Base-by-base conservation (phyloP, 2,888 invertebrate genomes). In the Phasia obesa region DNA sequence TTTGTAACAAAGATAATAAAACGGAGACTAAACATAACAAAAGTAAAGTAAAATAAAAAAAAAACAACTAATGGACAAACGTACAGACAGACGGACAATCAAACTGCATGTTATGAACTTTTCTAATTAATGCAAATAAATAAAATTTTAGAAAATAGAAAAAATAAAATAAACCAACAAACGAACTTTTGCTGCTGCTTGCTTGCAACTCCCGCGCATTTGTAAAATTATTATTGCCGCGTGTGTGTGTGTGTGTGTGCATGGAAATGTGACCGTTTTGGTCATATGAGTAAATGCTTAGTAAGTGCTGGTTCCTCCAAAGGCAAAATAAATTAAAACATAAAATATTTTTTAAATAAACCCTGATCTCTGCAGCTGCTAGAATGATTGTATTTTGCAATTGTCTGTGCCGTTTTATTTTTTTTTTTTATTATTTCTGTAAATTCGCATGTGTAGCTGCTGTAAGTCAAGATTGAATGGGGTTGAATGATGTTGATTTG, bases 61-160 rank as follows among this genome's bases (percentile, higher is more conserved):
- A n/a, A n/a, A n/a, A n/a, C n/a, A n/a, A n/a, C n/a, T n/a, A n/a
- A n/a, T n/a, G n/a, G n/a, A n/a, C n/a, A n/a, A n/a, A n/a, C n/a
- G n/a, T n/a, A n/a, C 67, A 60, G 42, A 64, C 44, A 17, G 77
- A 62, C 53, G 17, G 31, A 49, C 51, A 59, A 65, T 80, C 73
- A 67, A 71, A 75, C 74, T 83, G 75, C 83, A 79, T 75, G 83
- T 76, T 83, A 79, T 79, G 71, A 83, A 83, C 83, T 83, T 83
- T 83, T 83, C 79, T 83, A 83, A 83, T 83, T 83, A 79, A 83
- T 83, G 83, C 83, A 83, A 83, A 83, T 77, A 67, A 60, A 77
- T 49, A 69, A 74, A 69, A 75, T 60, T 21, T 69, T 64, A 51
- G 57, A 51, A 47, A 71, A 25, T 4, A 47, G 27, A 55, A 21